These are phyloP conservation scores for Poecilus cupreus DNA, from an alignment of 2,888 invertebrate species.

Conservation along the genomic window DNA sequence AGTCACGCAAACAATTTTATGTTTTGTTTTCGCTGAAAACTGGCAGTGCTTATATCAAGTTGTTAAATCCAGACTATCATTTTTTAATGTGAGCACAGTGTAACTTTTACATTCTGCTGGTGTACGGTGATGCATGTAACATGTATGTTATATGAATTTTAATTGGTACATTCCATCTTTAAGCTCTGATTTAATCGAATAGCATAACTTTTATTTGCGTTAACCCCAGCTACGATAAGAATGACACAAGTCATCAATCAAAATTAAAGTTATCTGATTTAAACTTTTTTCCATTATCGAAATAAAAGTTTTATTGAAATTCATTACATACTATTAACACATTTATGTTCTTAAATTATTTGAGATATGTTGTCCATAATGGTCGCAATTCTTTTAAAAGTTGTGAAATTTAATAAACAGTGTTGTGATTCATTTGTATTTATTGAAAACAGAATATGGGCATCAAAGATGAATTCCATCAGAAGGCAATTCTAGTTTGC, in stretches of 20 bases:
- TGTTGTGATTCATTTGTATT: conserved; percentile 55
- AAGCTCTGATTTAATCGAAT: conserved; percentile 39
- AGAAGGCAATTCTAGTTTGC: conserved; percentile 80
- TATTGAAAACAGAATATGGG: conserved; percentile 79
- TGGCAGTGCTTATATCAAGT: conserved; percentile 10
- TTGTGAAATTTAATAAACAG: background rate
- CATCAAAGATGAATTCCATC: conserved; percentile 84
- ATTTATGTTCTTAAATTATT: background rate
- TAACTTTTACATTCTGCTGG: conserved; percentile 29
- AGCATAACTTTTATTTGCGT: conserved; percentile 34
- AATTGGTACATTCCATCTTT: conserved; percentile 42
- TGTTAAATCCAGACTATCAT: conserved; percentile 18
- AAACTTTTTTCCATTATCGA: conserved; percentile 3
- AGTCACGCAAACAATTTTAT: background rate
- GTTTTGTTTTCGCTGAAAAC: conserved; percentile 21
- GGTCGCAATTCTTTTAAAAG: background rate
- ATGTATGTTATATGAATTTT: conserved; percentile 43
- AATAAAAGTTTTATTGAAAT: conserved; percentile 37
- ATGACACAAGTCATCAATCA: conserved; percentile 29
- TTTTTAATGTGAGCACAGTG: background rate
- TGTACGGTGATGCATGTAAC: conserved; percentile 29
- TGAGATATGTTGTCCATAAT: background rate
- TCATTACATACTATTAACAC: conserved; percentile 17
- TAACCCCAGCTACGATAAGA: conserved; percentile 31
- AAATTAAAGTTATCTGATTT: conserved; percentile 35